phyloP scores from a whole-genome alignment of 2,888 invertebrate species.

The Cheilosia scutellata region DNA sequence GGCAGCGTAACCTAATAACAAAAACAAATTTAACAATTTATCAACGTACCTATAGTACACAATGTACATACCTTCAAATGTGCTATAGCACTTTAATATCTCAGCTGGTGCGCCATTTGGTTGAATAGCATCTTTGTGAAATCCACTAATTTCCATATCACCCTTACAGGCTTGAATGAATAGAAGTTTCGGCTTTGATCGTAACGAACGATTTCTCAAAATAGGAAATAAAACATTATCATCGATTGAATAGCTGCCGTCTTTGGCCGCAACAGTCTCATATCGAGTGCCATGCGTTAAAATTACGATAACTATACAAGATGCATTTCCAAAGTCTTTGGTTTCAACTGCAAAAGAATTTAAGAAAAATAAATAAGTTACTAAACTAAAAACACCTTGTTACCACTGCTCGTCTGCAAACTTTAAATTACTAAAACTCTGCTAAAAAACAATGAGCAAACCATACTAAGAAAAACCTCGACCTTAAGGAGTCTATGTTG shows the following conservation, averaged over 20 bases:
- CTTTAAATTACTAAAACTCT: no score
- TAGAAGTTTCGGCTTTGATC: constrained; percentile 82
- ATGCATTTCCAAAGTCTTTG: constrained; percentile 79
- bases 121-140: constrained; percentile 80
- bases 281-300: constrained; percentile 82
- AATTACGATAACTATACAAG: constrained; percentile 81
- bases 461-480: no score
- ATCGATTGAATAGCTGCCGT: constrained; percentile 81
- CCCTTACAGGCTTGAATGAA: constrained; percentile 84
- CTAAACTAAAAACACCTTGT: background rate
- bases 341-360: constrained; percentile 79
- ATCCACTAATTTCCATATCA: constrained; percentile 78
- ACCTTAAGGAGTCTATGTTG: no score
- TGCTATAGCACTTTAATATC: constrained; percentile 83
- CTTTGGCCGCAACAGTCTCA: constrained; percentile 81
- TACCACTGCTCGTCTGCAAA: no score
- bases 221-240: constrained; percentile 81
- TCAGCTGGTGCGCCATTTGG: constrained; percentile 80
- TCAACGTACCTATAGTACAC: background rate
- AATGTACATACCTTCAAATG: constrained; percentile 80
- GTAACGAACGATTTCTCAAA: constrained; percentile 80
- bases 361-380: constrained; percentile 8
- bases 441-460: no score
- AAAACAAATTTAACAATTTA: background rate
- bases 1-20: constrained; percentile 80